A percentile compares a stretch with the other conserved stretches of the same genome.
Evolutionary conservation across 92 coral and sea anemone species (phyloP).

Genomic region (Zoanthus sansibaricus): DNA sequence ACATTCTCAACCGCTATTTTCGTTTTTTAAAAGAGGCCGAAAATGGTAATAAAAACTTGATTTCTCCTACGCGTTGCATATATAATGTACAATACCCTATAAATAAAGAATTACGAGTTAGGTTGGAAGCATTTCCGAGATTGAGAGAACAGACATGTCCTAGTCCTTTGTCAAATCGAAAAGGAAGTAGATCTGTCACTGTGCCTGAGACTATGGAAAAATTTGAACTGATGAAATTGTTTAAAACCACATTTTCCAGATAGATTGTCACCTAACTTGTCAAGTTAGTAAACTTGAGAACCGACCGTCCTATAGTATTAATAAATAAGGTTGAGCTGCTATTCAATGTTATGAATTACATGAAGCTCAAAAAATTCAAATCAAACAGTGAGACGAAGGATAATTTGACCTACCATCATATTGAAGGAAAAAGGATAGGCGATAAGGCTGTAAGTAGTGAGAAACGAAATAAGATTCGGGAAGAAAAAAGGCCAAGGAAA

Average conservation of each 20-base stretch:
- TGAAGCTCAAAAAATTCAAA: slow-evolving; percentile 45
- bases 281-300: slow-evolving; percentile 34
- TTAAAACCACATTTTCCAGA: slow-evolving; percentile 63
- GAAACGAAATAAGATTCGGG: background rate
- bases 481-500: background rate
- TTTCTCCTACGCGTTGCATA: no score
- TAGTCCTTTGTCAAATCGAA: background rate
- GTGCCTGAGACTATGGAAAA: slow-evolving; percentile 43
- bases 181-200: slow-evolving; percentile 62
- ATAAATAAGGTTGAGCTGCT: background rate
- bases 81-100: no score
- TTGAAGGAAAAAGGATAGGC: background rate
- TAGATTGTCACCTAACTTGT: slow-evolving; percentile 40
- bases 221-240: slow-evolving; percentile 53
- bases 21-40: no score
- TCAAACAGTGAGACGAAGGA: background rate
- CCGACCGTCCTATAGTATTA: background rate
- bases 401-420: slow-evolving; percentile 7
- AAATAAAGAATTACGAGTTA: background rate
- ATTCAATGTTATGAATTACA: slow-evolving; percentile 28
- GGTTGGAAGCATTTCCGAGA: slow-evolving; percentile 73
- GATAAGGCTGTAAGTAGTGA: background rate
- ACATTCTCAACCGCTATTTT: no score
- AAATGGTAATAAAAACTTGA: no score
- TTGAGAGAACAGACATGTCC: slow-evolving; percentile 49